Conservation (phyloP, 2,113 vertebrate species). For the Gallinago paraguaiae region DNA sequence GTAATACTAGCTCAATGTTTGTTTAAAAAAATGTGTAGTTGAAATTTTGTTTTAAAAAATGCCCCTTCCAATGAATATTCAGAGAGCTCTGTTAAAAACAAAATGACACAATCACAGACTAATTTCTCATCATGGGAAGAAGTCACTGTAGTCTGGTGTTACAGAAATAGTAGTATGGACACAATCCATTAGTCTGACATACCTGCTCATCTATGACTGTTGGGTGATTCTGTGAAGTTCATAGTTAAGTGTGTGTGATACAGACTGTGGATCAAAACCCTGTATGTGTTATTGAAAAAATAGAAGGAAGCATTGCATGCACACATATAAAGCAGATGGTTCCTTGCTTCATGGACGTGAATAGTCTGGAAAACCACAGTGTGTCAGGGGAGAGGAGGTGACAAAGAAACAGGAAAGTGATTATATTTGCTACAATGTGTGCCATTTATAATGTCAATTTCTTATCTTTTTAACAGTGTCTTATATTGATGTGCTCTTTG, state of each 20-base stretch:
- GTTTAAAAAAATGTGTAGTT: background rate
- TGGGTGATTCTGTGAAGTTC: background rate
- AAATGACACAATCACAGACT: background rate
- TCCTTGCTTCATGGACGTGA: background rate
- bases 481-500: background rate
- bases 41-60: rapidly evolving
- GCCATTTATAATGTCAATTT: background rate
- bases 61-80: background rate
- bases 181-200: background rate
- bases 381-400: background rate
- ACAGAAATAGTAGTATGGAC: background rate
- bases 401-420: background rate
- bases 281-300: rapidly evolving
- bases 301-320: background rate
- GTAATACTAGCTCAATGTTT: background rate
- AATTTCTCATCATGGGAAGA: background rate
- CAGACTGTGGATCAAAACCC: background rate
- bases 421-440: background rate
- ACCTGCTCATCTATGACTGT: background rate
- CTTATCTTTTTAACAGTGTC: background rate
- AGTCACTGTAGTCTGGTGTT: background rate
- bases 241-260: rapidly evolving
- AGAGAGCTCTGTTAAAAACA: background rate
- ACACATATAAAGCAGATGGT: background rate
- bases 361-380: background rate